Base-by-base conservation (phyloP, 2,888 invertebrate species). In the Macaria notata region DNA sequence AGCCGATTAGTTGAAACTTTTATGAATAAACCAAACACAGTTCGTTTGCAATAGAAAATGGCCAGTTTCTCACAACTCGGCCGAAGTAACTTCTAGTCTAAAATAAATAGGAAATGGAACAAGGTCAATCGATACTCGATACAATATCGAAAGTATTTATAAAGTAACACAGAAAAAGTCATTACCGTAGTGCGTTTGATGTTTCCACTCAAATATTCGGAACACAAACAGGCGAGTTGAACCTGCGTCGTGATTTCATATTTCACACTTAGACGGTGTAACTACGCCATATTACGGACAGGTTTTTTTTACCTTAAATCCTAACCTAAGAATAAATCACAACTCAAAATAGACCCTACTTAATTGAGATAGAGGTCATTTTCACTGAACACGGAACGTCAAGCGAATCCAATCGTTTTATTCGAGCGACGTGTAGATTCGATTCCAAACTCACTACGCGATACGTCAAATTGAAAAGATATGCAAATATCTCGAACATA, bases 231-330 rank as follows among this genome's bases (percentile, higher is more conserved):
- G 75, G 79, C 84, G 77, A 84, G 84, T 84, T 81, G 80, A 78
- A 78, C 81, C 86, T 41, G 8, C n/a, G 79, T 91, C 91, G 91
- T 91, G 91, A 91, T 91, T 91, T 88, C 88, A 89, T 91, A 89
- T 89, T 91, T 91, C 89, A 90, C 91, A 91, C 91, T 88, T 85
- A 76, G 79, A 75, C 82, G 44, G 86, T 84, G 85, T 81, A 55
- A 55, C 58, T 50, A 58, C 45, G 81, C 84, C 82, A 82, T 49
- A 83, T 79, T 77, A 75, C 75, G 73, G 79, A 86, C 88, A 83
- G 86, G 88, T 88, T 86, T 79, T 77, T 81, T 83, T 81, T 80
- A 76, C 75, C 78, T 81, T 78, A 74, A 74, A 73, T 68, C 70
- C 71, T 66, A 64, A 62, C 62, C 61, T 38, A 61, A 59, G 62